phyloP scores from a whole-genome alignment of 2,888 invertebrate genomes.

The Drosophila ochracea region DNA sequence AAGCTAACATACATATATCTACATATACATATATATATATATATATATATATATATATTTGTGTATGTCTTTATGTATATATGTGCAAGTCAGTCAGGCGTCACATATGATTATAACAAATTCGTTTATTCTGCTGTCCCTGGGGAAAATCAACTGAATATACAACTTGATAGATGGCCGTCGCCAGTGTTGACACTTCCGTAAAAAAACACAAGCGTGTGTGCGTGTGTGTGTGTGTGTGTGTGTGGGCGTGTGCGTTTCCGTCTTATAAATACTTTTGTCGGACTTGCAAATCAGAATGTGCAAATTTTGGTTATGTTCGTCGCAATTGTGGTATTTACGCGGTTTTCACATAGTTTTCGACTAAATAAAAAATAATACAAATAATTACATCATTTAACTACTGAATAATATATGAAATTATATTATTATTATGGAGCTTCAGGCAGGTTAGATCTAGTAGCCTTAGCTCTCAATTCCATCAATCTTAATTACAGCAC shows the following conservation, averaged over 20 bases:
- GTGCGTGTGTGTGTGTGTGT: not conserved
- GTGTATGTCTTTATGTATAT: not conserved
- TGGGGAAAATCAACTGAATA: constrained; percentile 26
- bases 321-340: not conserved
- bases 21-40: not conserved
- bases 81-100: constrained; percentile 34
- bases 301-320: not conserved
- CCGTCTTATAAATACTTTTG: constrained; percentile 13
- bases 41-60: not conserved
- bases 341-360: not conserved
- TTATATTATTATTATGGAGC: not conserved
- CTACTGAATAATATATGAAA: not conserved
- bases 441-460: not conserved
- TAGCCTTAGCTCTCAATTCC: not conserved
- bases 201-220: not conserved
- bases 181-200: constrained; percentile 21
- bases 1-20: rapidly evolving
- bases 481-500: not conserved
- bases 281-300: not conserved
- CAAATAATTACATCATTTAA: not conserved
- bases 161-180: constrained; percentile 23
- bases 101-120: constrained; percentile 59
- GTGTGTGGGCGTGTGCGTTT: not conserved
- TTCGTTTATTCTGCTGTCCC: constrained; percentile 41
- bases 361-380: not conserved